Evolutionary conservation across 2,888 invertebrate genomes (phyloP).

Genomic region (Trissolcus brochymenae): DNA sequence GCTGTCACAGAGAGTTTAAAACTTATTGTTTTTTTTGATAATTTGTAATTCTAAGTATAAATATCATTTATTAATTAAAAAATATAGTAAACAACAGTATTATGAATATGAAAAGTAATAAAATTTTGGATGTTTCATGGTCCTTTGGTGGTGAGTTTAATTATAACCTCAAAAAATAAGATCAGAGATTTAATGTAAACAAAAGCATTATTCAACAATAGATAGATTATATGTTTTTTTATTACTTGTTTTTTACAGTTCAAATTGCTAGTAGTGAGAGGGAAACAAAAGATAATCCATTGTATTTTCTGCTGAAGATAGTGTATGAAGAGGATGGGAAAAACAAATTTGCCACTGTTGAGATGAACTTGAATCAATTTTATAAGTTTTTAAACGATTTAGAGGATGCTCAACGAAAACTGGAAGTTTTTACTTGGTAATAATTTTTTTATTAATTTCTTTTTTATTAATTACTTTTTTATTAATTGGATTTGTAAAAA

Average conservation of each 20-base stretch:
- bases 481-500: too few relatives aligned
- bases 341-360: conserved; percentile 11
- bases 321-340: conserved; percentile 15
- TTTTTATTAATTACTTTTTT: too few relatives aligned
- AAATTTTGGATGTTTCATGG: conserved; percentile 29
- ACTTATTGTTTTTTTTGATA: too few relatives aligned
- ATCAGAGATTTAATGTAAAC: background rate
- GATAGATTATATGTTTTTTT: background rate
- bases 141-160: conserved; percentile 30
- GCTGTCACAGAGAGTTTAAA: too few relatives aligned
- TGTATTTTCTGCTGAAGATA: conserved; percentile 22
- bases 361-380: conserved; percentile 37
- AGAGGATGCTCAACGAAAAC: conserved; percentile 8
- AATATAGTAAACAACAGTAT: background rate
- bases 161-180: conserved; percentile 15
- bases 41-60: too few relatives aligned
- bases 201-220: background rate
- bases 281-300: conserved; percentile 13
- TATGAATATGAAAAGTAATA: conserved; percentile 9
- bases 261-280: conserved; percentile 23
- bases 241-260: conserved; percentile 9
- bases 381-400: conserved; percentile 28
- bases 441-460: too few relatives aligned
- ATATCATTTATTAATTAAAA: background rate
- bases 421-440: background rate